Conservation (phyloP, 2,888 invertebrate species). For the Zootermopsis nevadensis region DNA sequence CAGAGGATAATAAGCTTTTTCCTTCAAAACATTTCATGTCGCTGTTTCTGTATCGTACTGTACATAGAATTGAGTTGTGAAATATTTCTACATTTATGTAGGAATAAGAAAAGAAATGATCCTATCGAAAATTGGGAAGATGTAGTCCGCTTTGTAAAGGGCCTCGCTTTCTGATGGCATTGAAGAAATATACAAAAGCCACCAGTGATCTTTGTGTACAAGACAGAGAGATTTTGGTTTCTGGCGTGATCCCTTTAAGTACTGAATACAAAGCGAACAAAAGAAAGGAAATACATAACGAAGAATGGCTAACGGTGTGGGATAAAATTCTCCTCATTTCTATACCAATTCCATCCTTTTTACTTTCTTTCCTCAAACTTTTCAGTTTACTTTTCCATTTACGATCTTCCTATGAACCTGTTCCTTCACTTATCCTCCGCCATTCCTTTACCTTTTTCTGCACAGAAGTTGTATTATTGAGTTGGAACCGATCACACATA, state of each 20-base stretch:
- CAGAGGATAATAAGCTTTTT: neutral
- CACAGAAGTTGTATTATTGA: neutral
- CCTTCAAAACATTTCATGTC: neutral
- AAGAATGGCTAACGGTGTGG: neutral
- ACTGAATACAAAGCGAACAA: neutral
- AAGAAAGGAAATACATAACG: conserved; percentile 11
- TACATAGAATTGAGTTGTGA: neutral
- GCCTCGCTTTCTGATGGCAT: conserved; percentile 3
- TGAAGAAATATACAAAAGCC: conserved; percentile 6
- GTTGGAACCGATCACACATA: neutral
- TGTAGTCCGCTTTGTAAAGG: neutral
- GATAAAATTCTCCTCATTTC: neutral
- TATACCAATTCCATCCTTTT: neutral
- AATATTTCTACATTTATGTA: neutral
- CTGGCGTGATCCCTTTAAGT: neutral
- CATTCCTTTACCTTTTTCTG: neutral
- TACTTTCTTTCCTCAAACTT: neutral
- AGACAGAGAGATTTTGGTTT: neutral
- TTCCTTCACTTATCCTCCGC: neutral
- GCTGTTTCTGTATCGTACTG: neutral
- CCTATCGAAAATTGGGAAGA: conserved; percentile 18
- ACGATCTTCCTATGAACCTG: neutral
- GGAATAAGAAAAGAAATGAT: conserved; percentile 20
- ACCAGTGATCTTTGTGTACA: neutral
- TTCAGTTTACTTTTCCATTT: neutral